Conservation (phyloP, 30 jellyfish, hydroid and myxozoan species). For the Aurelia coerulea region DNA sequence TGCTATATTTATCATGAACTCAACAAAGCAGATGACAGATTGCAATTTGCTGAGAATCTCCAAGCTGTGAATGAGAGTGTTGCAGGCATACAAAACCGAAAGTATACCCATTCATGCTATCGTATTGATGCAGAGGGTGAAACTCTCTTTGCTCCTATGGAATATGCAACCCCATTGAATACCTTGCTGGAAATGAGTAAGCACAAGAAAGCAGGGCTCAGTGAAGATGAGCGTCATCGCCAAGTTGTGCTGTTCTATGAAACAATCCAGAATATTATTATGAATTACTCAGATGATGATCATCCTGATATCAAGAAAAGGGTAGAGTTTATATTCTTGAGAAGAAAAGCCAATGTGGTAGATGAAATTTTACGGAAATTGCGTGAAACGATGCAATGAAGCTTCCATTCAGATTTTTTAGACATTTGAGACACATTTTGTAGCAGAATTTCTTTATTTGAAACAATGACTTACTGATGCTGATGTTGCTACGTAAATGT, state of each 20-base stretch:
- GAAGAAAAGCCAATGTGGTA: neutral
- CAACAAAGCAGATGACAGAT: neutral
- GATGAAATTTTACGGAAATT: neutral
- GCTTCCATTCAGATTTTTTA: no score
- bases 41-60: neutral
- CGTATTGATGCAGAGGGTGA: neutral
- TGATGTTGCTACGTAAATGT: no score
- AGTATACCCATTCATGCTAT: neutral
- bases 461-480: no score
- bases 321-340: neutral
- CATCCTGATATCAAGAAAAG: neutral
- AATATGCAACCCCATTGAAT: conserved; percentile 1
- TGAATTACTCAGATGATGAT: neutral
- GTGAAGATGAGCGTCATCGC: neutral
- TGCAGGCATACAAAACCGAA: conserved; percentile 1
- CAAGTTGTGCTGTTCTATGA: neutral
- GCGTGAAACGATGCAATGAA: no score
- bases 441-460: no score
- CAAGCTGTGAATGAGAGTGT: neutral
- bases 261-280: neutral
- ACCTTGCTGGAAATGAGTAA: conserved; percentile 2
- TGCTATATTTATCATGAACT: neutral
- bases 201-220: neutral
- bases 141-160: neutral
- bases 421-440: no score